Evolutionary conservation across 1,140 invertebrate genomes (phyloP).

Genomic region (Colletes latitarsis): DNA sequence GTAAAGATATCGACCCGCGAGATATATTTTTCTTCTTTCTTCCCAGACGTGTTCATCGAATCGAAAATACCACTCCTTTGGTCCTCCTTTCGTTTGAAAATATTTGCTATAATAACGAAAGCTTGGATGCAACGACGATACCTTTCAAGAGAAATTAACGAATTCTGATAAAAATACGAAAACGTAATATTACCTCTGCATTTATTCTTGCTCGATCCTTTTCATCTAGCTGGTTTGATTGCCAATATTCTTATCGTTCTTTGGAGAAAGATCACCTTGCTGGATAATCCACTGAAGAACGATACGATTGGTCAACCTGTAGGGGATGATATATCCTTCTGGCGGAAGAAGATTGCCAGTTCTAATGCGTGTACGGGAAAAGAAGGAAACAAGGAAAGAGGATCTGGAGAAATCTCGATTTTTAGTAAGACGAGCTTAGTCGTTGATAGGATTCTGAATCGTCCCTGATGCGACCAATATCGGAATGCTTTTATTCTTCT

Average conservation of each 20-base stretch:
- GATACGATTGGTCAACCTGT: constrained; percentile 44
- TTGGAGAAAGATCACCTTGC: constrained; percentile 9
- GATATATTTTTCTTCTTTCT: constrained; percentile 6
- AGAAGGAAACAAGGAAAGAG: constrained; percentile 21
- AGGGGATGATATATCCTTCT: constrained; percentile 15
- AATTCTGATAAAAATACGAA: background rate
- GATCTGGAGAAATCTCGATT: constrained; percentile 40
- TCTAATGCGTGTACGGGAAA: constrained; percentile 34
- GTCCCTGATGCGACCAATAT: constrained; percentile 9
- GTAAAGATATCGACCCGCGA: background rate
- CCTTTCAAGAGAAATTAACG: too few species aligned
- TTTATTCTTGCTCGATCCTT: background rate
- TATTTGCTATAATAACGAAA: background rate
- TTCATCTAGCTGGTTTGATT: background rate
- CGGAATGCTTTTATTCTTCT: background rate
- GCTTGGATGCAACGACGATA: background rate
- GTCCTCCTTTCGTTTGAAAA: background rate
- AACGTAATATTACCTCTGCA: background rate
- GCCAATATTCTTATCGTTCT: background rate
- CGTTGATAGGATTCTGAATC: constrained; percentile 38
- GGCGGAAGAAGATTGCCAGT: background rate
- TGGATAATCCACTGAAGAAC: constrained; percentile 28
- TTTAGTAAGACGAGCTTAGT: constrained; percentile 37
- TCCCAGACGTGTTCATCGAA: background rate
- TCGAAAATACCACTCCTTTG: background rate